phyloP scores from a whole-genome alignment of 1,140 invertebrate genomes.

The Aphis craccivora region DNA sequence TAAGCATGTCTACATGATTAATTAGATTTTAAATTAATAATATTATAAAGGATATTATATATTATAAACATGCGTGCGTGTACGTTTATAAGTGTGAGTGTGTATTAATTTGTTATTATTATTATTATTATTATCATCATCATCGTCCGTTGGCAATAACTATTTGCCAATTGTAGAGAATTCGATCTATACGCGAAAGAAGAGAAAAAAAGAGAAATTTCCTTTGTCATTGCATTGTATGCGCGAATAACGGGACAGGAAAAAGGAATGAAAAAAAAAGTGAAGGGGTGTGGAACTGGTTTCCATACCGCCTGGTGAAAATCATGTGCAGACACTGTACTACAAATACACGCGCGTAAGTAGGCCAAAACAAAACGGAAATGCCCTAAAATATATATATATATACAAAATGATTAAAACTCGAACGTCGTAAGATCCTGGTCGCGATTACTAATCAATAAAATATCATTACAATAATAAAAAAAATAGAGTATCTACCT shows the following conservation, averaged over 20 bases:
- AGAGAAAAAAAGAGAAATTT: slow-evolving; percentile 54
- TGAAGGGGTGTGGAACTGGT: slow-evolving; percentile 58
- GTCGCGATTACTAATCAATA: slow-evolving; percentile 13
- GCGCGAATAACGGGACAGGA: slow-evolving; percentile 57
- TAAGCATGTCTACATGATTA: background rate
- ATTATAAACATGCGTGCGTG: background rate
- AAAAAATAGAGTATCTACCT: no score
- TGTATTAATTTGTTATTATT: background rate
- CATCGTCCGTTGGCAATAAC: background rate
- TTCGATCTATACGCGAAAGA: background rate
- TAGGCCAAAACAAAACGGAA: slow-evolving; percentile 58
- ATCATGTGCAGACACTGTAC: slow-evolving; percentile 52
- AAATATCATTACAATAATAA: background rate
- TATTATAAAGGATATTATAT: background rate
- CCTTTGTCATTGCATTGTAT: slow-evolving; percentile 53
- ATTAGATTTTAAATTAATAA: background rate
- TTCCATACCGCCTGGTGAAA: slow-evolving; percentile 57
- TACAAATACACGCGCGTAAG: slow-evolving; percentile 46
- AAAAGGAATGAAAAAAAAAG: slow-evolving; percentile 51
- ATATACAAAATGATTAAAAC: background rate
- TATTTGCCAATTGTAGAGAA: slow-evolving; percentile 37
- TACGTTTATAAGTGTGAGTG: background rate
- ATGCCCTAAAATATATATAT: slow-evolving; percentile 41
- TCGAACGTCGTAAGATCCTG: slow-evolving; percentile 32
- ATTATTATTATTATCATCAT: background rate